Conservation (phyloP, 2,113 vertebrate genomes). For the Leptocoma aspasia region DNA sequence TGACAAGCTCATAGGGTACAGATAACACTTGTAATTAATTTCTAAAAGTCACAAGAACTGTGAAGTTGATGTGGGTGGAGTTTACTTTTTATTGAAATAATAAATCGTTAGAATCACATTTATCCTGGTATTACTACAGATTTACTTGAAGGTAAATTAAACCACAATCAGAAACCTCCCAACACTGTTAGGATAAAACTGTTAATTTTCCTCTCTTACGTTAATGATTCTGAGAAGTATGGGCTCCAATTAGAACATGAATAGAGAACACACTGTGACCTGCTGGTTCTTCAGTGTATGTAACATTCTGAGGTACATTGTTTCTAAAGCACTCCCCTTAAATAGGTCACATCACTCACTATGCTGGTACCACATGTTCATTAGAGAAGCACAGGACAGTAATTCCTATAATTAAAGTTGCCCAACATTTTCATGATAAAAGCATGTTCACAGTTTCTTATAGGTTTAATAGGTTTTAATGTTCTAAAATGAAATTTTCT, state of each 20-base stretch:
- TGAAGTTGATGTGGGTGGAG: constrained; percentile 28
- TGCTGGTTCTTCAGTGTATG: background rate
- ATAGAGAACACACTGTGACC: constrained; percentile 35
- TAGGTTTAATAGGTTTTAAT: background rate
- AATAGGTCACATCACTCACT: background rate
- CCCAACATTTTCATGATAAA: background rate
- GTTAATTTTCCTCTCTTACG: background rate
- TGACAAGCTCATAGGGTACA: constrained; percentile 54
- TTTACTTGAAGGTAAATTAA: background rate
- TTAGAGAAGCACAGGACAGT: background rate
- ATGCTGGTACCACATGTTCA: background rate
- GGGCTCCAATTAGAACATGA: constrained; percentile 42
- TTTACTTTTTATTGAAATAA: constrained; percentile 2
- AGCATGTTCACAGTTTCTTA: background rate
- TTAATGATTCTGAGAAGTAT: background rate
- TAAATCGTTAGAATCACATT: background rate
- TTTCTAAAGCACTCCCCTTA: constrained; percentile 7
- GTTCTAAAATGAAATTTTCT: background rate
- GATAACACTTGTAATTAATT: constrained; percentile 66
- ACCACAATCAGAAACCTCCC: background rate
- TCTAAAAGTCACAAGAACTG: constrained; percentile 64
- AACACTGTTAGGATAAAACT: background rate
- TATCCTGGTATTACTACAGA: background rate
- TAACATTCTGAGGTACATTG: background rate
- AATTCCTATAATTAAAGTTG: constrained; percentile 1